phyloP scores from a whole-genome alignment of 1,140 invertebrate species.

The Magallana ariakensis region DNA sequence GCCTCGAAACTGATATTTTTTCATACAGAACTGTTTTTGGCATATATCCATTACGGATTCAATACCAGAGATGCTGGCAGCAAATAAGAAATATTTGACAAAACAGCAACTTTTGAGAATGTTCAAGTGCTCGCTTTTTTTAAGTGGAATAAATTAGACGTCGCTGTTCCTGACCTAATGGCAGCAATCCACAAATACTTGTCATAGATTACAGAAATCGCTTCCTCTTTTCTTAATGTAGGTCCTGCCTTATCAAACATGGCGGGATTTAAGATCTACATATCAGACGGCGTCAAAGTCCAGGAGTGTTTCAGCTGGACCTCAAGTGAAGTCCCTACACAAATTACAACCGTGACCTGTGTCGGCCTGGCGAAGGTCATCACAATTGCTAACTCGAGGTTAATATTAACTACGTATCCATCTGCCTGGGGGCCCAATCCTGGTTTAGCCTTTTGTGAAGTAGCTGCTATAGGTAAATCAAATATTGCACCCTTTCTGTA shows the following conservation, averaged over 20 bases:
- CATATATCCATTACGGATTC: no score
- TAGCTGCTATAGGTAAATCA: neutral
- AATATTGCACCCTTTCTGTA: neutral
- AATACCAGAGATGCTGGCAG: no score
- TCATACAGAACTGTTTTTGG: no score
- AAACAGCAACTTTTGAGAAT: no score
- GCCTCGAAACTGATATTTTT: no score
- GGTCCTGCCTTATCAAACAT: neutral
- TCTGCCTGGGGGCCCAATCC: neutral
- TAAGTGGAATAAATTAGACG: no score
- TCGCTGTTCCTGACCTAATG: no score
- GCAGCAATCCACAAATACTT: no score
- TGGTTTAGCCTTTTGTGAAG: constrained; percentile 6
- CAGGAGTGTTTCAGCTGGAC: neutral
- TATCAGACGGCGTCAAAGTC: neutral
- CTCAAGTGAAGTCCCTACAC: neutral
- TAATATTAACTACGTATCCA: neutral
- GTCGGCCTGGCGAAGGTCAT: neutral
- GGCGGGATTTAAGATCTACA: neutral
- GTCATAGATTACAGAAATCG: no score
- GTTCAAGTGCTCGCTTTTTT: no score
- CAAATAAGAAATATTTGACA: no score
- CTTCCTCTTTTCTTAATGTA: no score
- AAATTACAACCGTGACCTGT: neutral
- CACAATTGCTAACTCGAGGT: neutral